Base-by-base conservation (phyloP, 2,888 invertebrate species). In the Leptinotarsa peninsularis region DNA sequence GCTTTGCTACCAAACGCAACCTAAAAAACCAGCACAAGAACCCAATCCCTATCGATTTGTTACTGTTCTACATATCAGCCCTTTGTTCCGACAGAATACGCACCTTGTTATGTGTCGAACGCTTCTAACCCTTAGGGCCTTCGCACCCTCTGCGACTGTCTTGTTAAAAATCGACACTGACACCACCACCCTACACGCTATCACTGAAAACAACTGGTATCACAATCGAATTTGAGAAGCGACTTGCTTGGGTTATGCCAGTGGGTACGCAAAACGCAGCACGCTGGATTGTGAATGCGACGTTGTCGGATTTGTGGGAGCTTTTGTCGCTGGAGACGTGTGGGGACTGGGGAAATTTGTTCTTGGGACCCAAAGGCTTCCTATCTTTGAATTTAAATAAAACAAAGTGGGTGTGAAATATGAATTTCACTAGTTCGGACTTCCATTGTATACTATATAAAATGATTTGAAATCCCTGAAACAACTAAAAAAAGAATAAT, bases 261-360 rank as follows among this genome's bases (percentile, higher is more conserved):
- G 78, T 76, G 71, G 67, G 71, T 75, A 77, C 73, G 76, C 77
- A 73, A 80, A 77, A 78, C 77, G 78, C 77, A 78, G 78, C 80
- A 80, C 71, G 80, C 77, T 78, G 75, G 75, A 75, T 76, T 52
- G 18, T 43, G 33, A 23, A 2, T 70, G 77, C 77, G 73, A 23
- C 21, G 79, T 79, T 79, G 79, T 76, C 79, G 23, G 67, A n/a
- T 76, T 14, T 18, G 50, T 7, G 4, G 1, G 15, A 18, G 50
- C 49, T n/a, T 67, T 72, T 78, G 18, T 75, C 72, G 49, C 43
- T n/a, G 15, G 2, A 7, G 43, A 17, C 17, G 27, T 17, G 4
- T 14, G 4, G 13, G 4, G 15, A 21, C 13, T 14, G 23, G 67
- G 52, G 1, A 18, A 33, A 7, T 7, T 33, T 49, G 43, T 4